Evolutionary conservation across 2,113 vertebrate genomes (phyloP).

Genomic region (Sciurus niger): DNA sequence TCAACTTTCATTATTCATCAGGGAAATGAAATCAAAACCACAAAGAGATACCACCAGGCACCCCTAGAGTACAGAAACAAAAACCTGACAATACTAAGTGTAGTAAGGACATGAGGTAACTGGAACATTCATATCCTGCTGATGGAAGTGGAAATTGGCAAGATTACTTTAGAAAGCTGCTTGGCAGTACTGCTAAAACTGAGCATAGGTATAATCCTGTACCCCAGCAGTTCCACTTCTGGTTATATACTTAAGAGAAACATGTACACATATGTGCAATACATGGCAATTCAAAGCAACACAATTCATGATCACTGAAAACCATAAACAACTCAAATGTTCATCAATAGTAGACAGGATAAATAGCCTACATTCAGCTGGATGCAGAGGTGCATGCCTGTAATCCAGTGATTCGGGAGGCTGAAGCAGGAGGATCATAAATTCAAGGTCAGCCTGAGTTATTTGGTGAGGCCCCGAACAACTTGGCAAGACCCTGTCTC

Average conservation of each 20-base stretch:
- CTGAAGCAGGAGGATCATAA: not conserved
- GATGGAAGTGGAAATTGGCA: not conserved
- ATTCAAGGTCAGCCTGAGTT: not conserved
- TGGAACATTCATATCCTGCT: not conserved
- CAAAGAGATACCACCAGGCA: not conserved
- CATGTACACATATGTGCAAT: not conserved
- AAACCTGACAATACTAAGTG: not conserved
- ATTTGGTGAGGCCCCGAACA: not conserved
- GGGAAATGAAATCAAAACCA: constrained; percentile 12
- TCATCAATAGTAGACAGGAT: not conserved
- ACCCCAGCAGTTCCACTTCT: not conserved
- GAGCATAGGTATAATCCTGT: not conserved
- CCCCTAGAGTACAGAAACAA: not conserved
- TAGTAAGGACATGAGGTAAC: not conserved
- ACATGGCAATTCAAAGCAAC: constrained; percentile 26
- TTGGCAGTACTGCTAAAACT: not conserved
- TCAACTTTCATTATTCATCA: not conserved
- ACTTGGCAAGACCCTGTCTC: not conserved
- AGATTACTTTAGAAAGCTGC: not conserved
- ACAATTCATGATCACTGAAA: not conserved
- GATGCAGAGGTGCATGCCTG: too few relatives aligned
- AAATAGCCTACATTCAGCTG: too few relatives aligned
- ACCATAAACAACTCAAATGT: not conserved
- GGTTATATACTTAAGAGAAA: not conserved
- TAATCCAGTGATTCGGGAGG: too few relatives aligned